phyloP scores from a whole-genome alignment of 2,888 invertebrate genomes.

The Metopia argyrocephala region DNA sequence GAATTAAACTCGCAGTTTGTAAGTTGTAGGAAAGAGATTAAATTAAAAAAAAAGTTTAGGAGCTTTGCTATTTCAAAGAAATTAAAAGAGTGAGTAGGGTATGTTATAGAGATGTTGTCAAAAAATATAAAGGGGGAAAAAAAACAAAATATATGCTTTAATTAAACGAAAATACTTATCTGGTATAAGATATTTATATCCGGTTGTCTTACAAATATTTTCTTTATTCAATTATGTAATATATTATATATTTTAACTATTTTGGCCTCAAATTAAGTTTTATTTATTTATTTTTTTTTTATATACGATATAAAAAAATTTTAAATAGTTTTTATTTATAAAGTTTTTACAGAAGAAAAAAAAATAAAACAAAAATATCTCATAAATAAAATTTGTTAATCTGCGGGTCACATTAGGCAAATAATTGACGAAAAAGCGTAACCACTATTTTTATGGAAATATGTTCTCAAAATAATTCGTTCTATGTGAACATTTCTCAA shows the following conservation, averaged over 20 bases:
- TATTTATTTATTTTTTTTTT: not conserved
- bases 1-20: too few species aligned
- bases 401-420: too few species aligned
- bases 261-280: conserved; percentile 40
- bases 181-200: conserved; percentile 1
- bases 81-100: too few species aligned
- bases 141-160: not conserved
- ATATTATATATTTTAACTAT: conserved; percentile 30
- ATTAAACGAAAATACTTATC: not conserved
- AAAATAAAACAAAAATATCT: too few species aligned
- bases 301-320: not conserved
- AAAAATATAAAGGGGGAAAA: not conserved
- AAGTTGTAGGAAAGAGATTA: too few species aligned
- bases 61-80: too few species aligned
- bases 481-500: too few species aligned
- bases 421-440: too few species aligned
- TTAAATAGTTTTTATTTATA: not conserved
- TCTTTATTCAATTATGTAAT: not conserved
- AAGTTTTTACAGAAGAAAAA: not conserved
- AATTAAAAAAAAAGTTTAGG: too few species aligned
- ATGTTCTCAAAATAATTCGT: too few species aligned
- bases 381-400: too few species aligned
- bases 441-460: too few species aligned
- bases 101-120: not conserved
- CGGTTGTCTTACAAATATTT: not conserved